phyloP scores from a whole-genome alignment of 2,797 vertebrate genomes.

The Cephalopachus bancanus region DNA sequence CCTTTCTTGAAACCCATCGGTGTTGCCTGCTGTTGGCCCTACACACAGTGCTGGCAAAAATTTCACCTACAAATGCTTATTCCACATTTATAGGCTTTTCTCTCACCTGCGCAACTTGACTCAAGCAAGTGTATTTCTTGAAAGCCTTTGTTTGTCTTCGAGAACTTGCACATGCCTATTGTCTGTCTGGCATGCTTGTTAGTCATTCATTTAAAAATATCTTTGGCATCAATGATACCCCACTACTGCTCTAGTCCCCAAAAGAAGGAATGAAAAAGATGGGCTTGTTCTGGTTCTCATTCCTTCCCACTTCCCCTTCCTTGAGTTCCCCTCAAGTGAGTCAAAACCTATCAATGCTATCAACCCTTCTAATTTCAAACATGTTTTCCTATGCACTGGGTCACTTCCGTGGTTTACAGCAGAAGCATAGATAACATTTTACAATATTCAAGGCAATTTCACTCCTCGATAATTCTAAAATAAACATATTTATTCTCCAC shows the following conservation, averaged over 20 bases:
- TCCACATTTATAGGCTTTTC: not conserved
- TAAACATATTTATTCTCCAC: not conserved
- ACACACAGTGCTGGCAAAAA: not conserved
- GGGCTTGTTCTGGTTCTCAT: not conserved
- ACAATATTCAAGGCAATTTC: not conserved
- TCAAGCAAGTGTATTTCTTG: not conserved
- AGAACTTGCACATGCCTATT: fast-evolving
- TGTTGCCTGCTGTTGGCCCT: fast-evolving
- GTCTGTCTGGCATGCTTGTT: not conserved
- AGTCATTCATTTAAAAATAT: not conserved
- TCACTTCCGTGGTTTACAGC: not conserved
- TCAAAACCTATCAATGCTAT: not conserved
- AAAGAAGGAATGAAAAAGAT: not conserved
- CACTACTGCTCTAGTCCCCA: fast-evolving
- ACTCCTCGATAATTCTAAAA: not conserved
- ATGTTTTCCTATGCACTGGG: not conserved
- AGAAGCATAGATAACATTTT: not conserved
- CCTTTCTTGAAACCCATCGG: not conserved
- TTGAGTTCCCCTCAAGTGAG: not conserved
- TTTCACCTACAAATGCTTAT: fast-evolving
- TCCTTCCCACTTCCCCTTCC: not conserved
- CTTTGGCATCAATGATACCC: not conserved
- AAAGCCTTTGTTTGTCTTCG: not conserved
- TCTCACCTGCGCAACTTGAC: not conserved
- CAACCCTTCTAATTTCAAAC: not conserved